phyloP scores from a whole-genome alignment of 2,888 invertebrate genomes.

The Reticulitermes lucifugus region DNA sequence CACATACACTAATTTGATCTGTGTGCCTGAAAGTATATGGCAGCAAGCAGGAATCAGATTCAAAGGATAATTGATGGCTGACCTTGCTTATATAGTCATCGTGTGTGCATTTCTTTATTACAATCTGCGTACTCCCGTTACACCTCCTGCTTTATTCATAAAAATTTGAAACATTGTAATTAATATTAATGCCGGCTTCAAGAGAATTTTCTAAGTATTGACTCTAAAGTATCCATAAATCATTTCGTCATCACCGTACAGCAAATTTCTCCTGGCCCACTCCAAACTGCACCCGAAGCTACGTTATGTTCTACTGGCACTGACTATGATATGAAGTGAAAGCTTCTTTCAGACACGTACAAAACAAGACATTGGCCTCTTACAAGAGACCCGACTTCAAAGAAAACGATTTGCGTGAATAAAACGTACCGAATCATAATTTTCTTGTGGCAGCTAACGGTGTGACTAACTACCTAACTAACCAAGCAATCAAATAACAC shows the following conservation, averaged over 20 bases:
- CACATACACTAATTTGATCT: slow-evolving; percentile 3
- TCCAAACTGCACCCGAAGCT: neutral
- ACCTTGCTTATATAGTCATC: neutral
- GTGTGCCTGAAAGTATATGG: neutral
- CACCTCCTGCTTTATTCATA: neutral
- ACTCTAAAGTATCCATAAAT: neutral
- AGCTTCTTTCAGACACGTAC: no score
- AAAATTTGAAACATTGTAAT: neutral
- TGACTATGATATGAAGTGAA: neutral
- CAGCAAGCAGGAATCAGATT: neutral
- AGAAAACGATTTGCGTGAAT: no score
- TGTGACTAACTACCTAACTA: no score
- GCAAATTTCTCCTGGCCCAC: neutral
- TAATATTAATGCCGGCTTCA: neutral
- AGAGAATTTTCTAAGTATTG: neutral
- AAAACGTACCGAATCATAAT: no score
- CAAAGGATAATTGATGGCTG: neutral
- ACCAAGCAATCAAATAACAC: no score
- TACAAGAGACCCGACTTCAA: no score
- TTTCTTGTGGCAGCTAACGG: no score
- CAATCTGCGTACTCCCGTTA: neutral
- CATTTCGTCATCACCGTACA: neutral
- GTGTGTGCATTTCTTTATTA: neutral
- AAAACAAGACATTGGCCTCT: no score
- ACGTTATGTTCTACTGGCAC: neutral